Evolutionary conservation across 2,797 vertebrate species (phyloP), one percentile per base, ranked within the genome.

Genomic region (Pseudochromis fuscus): DNA sequence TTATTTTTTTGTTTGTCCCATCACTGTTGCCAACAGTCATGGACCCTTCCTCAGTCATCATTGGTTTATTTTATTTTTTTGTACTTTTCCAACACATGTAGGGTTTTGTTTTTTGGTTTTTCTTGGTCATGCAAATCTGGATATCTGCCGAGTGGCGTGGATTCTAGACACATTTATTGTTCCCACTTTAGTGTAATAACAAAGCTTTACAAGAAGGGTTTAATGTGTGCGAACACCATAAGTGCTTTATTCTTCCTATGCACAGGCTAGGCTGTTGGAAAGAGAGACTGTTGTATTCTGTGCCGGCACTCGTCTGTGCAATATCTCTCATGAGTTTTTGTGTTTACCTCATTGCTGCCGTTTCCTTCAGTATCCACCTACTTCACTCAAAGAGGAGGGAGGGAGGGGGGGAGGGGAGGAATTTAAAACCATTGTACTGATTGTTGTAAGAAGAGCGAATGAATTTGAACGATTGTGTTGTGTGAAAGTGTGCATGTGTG

Each of bases 211-310:
- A 87, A 90, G 95, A 91, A 94, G 94, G 95, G 92, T 90, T 94
- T 95, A 93, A 94, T 92, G 94, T 96, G 95, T 96, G 96, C 95
- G 89, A 94, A 95, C 96, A 97, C 98, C 98, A 94, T 95, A 99
- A 99, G 98, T 99, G 98, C 98, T 98, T 99, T 98, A 98, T 94
- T 95, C 95, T 95, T 95, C 95, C 97, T 98, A 97, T 98, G 97
- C 96, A 98, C 95, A 95, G 97, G 95, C 95, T 96, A 95, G 88
- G 94, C 96, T 95, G 94, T 96, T 93, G 87, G 95, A 97, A 96
- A 96, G 95, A 96, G 95, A 95, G 96, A 92, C 92, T 92, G 92
- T 92, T 92, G 94, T 95, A 95, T 97, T 96, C 94, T 96, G 94
- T 95, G 95, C 95, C 90, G 91, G 94, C 94, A 93, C 94, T 94